phyloP scores from a whole-genome alignment of 2,888 invertebrate species.

The Neoitamus cyanurus region DNA sequence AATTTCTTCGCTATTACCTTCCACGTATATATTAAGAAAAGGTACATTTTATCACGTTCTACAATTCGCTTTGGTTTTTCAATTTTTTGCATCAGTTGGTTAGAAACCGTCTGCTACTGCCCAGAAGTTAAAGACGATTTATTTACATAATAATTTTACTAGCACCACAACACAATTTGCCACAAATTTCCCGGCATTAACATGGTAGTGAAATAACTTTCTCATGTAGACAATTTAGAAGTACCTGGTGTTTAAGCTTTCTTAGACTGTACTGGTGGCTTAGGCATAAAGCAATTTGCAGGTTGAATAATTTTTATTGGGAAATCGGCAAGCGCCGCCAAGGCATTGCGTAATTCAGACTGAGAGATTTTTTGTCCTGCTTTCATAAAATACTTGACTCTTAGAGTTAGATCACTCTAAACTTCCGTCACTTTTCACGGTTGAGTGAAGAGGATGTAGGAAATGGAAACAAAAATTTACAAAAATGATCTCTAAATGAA shows the following conservation, averaged over 20 bases:
- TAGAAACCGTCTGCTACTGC: background rate
- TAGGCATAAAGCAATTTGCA: background rate
- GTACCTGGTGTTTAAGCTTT: background rate
- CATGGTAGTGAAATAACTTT: background rate
- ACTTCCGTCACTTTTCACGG: background rate
- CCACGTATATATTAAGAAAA: background rate
- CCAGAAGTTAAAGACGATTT: background rate
- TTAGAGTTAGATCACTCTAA: background rate
- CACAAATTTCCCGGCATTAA: background rate
- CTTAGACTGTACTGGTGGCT: background rate
- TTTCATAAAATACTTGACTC: background rate
- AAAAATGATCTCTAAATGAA: background rate
- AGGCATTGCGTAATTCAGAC: background rate
- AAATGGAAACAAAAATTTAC: background rate
- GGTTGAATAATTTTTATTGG: background rate
- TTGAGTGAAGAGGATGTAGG: background rate
- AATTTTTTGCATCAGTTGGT: background rate
- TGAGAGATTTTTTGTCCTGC: background rate
- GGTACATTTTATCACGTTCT: conserved; percentile 10
- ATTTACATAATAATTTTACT: background rate
- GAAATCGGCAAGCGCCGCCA: background rate
- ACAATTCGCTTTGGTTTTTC: background rate
- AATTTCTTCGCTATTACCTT: background rate
- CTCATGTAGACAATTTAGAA: background rate
- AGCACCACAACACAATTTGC: background rate